Conservation (phyloP, 2,888 invertebrate genomes). For the Hirtodrosophila alboralis region DNA sequence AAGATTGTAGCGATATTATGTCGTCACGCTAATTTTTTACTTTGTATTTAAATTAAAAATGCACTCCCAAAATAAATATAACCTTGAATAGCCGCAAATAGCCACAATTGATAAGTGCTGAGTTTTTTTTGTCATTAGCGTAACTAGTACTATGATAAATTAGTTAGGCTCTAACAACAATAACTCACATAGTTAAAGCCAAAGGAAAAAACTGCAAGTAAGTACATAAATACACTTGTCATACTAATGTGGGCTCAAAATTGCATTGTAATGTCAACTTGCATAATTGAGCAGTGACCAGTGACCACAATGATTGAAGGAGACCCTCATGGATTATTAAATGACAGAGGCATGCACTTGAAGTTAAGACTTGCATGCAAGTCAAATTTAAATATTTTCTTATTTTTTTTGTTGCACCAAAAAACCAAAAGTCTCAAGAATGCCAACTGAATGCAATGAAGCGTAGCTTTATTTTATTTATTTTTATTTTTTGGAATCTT, state of each 20-base stretch:
- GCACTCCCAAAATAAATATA: too few relatives aligned
- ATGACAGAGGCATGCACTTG: constrained; percentile 15
- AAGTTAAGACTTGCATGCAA: constrained; percentile 47
- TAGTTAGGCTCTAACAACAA: constrained; percentile 10
- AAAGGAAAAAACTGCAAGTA: constrained; percentile 17
- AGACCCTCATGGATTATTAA: constrained; percentile 4
- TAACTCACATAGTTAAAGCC: not conserved
- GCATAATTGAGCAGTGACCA: constrained; percentile 24
- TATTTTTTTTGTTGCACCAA: too few relatives aligned
- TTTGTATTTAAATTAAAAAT: too few relatives aligned
- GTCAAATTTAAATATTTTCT: constrained; percentile 9
- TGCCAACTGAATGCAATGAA: constrained; percentile 55
- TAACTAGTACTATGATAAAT: not conserved
- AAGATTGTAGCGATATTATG: too few relatives aligned
- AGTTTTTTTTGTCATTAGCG: constrained; percentile 11
- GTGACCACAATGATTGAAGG: constrained; percentile 9
- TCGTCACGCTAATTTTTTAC: too few relatives aligned
- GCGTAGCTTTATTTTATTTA: constrained; percentile 30
- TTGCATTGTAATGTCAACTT: constrained; percentile 37
- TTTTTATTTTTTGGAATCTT: constrained; percentile 3
- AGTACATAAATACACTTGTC: constrained; percentile 4
- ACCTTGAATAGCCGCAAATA: constrained; percentile 5
- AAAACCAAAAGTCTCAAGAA: constrained; percentile 21
- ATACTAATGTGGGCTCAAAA: constrained; percentile 4
- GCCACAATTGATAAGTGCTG: not conserved